Evolutionary conservation across 2,888 invertebrate species (phyloP).

Genomic region (Aricia artaxerxes): DNA sequence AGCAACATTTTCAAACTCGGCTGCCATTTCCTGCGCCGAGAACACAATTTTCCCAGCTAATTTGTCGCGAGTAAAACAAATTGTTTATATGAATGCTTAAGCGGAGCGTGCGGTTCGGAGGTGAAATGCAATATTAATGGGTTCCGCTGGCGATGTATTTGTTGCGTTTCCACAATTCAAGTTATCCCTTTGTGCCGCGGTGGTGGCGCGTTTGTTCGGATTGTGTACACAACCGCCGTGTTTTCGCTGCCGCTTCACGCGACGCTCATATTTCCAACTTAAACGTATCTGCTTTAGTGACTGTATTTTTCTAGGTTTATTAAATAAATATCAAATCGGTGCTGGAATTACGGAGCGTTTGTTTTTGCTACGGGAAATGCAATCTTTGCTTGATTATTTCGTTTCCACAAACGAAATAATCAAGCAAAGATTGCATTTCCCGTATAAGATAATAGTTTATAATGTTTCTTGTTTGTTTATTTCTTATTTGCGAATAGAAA

Average conservation of each 20-base stretch:
- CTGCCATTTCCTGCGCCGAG: neutral
- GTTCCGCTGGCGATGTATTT: constrained; percentile 33
- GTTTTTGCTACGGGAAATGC: neutral
- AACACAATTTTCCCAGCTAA: constrained; percentile 18
- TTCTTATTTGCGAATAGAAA: neutral
- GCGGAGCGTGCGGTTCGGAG: constrained; percentile 18
- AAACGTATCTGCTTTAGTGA: constrained; percentile 20
- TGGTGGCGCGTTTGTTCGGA: constrained; percentile 45
- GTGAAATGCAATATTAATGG: constrained; percentile 30
- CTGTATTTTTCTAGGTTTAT: constrained; percentile 19
- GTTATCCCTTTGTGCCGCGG: constrained; percentile 52
- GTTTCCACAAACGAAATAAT: constrained; percentile 9
- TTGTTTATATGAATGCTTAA: constrained; percentile 42
- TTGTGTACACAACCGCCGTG: constrained; percentile 35
- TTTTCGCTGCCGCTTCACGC: constrained; percentile 23
- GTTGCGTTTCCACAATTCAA: constrained; percentile 49
- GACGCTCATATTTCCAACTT: constrained; percentile 25
- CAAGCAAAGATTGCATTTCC: neutral
- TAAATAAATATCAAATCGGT: neutral
- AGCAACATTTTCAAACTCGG: neutral
- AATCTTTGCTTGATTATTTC: constrained; percentile 8
- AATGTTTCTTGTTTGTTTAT: neutral
- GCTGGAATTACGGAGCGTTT: neutral
- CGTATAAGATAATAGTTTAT: neutral
- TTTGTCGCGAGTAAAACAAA: constrained; percentile 44